phyloP scores from a whole-genome alignment of 2,113 vertebrate species.

The Odobenus rosmarus region DNA sequence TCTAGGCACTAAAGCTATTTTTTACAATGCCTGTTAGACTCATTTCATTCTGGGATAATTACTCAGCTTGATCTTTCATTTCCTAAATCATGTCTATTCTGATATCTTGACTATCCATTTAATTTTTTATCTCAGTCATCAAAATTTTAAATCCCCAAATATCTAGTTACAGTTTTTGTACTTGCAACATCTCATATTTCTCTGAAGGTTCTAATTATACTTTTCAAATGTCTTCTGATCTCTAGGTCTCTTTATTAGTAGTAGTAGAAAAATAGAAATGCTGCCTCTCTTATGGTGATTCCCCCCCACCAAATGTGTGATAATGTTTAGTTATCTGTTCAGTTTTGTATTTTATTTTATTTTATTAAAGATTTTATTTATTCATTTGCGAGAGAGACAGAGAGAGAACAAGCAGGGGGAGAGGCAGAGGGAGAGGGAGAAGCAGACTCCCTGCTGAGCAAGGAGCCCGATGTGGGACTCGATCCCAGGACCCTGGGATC shows the following conservation, averaged over 20 bases:
- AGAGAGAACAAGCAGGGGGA: too few species aligned
- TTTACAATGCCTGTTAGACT: neutral
- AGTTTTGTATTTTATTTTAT: constrained; percentile 57
- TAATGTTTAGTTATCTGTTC: neutral
- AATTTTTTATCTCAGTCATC: neutral
- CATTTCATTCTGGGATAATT: neutral
- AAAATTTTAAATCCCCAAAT: neutral
- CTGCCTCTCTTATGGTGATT: neutral
- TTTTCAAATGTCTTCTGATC: neutral
- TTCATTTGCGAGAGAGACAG: too few species aligned
- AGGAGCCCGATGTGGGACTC: too few species aligned
- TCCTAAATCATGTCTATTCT: neutral
- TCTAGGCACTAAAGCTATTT: neutral
- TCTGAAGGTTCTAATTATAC: neutral
- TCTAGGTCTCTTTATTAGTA: neutral
- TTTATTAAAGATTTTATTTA: neutral
- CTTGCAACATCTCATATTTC: neutral
- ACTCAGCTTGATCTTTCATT: neutral
- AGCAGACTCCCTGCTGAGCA: too few species aligned
- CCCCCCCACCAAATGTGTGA: neutral
- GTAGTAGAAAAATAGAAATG: neutral
- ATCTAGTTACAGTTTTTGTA: neutral
- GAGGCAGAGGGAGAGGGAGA: too few species aligned
- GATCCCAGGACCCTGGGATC: too few species aligned
- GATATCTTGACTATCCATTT: neutral